Base-by-base conservation (phyloP, 2,797 vertebrate genomes). In the Todus mexicanus region DNA sequence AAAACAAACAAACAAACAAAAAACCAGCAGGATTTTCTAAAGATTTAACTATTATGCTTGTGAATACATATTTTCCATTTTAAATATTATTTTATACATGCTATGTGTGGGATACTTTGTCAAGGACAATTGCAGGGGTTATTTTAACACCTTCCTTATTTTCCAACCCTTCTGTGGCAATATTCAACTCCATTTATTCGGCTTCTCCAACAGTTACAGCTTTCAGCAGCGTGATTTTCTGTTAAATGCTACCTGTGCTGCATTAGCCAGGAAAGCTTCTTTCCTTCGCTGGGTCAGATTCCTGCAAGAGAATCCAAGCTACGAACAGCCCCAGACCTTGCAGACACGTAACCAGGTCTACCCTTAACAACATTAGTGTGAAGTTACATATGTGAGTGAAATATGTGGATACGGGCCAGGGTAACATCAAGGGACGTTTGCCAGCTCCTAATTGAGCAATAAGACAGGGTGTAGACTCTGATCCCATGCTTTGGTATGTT, bases 381-480 rank as follows among this genome's bases (percentile, higher is more conserved):
- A 80, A 94, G 74, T 93, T 93, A 96, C 94, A 79, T 90, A 93
- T 60, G 60, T 64, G 77, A 91, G 66, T 80, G 82, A 96, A 95
- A 90, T 95, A 95, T 90, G 93, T 95, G 95, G 66, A 89, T 88
- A 42, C 6, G 18, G 76, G 91, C 92, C 94, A 95, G 84, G 35
- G 48, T 57, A 81, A 91, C 64, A 87, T 71, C 0, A 1, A 87
- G 64, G 60, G 84, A 90, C 1, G 0, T 84, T 90, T 95, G 89
- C 93, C 94, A 95, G 93, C 71, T 66, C 75, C 87, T 91, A 92
- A 89, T 95, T 96, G 92, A 96, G 95, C 89, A 96, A 96, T 84
- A 90, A 88, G 84, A 71, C 85, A 89, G 93, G 94, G 93, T 93
- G 95, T 95, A 95, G 93, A 73, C 92, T 93, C 91, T 91, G 85